These are phyloP conservation scores for Luperina testacea DNA, from an alignment of 2,888 invertebrate genomes.

Conservation along the genomic window DNA sequence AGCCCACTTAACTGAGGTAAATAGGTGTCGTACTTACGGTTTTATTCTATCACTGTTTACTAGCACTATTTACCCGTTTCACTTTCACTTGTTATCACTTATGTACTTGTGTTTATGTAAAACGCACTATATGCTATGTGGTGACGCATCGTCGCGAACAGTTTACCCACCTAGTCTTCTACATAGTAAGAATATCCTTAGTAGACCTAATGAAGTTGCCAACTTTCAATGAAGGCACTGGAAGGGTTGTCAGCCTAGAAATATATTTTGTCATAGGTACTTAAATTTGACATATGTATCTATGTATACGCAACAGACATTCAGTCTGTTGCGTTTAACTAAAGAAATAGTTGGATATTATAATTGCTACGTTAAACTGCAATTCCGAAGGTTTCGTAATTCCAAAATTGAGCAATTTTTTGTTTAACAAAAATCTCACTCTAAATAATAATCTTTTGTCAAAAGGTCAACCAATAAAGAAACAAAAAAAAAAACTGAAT, in stretches of 20 bases:
- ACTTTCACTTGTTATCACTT: no score
- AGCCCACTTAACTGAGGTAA: no score
- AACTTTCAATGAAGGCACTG: slow-evolving; percentile 65
- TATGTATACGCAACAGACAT: no score
- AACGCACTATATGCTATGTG: no score
- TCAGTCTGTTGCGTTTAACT: not conserved
- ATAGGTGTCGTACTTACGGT: no score
- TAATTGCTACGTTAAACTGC: not conserved
- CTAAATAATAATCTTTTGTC: not conserved
- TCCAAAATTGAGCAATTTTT: no score
- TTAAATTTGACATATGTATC: not conserved
- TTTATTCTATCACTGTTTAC: no score
- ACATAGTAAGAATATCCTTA: slow-evolving; percentile 39
- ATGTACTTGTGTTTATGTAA: no score
- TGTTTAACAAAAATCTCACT: not conserved
- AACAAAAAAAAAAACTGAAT: not conserved
- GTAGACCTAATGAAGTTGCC: slow-evolving; percentile 67
- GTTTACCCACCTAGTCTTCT: slow-evolving; percentile 19
- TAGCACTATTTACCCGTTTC: no score
- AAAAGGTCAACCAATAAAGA: not conserved
- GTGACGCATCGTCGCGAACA: no score
- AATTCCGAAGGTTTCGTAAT: not conserved
- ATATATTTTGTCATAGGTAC: not conserved
- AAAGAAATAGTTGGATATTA: not conserved
- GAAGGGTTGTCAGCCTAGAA: slow-evolving; percentile 45